These are phyloP conservation scores for Ladona fulva DNA, from an alignment of 1,140 invertebrate genomes.

Conservation along the genomic window DNA sequence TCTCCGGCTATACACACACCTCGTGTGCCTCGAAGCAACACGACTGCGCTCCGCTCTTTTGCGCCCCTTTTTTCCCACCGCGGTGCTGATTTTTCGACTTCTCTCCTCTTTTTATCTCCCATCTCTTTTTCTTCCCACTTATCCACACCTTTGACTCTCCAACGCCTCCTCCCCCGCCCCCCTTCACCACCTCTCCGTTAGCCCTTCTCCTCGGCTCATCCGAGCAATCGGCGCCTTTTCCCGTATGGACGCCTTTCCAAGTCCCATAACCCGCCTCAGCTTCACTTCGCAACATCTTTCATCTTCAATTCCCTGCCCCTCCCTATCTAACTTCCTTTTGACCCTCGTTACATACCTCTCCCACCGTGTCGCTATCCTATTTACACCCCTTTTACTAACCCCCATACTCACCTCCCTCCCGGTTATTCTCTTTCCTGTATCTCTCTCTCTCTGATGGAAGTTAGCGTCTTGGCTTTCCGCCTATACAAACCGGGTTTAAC, in stretches of 20 bases:
- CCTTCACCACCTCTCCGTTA: background rate
- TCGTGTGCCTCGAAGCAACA: background rate
- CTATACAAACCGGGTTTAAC: background rate
- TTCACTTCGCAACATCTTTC: background rate
- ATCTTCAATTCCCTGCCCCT: background rate
- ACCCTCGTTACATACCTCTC: background rate
- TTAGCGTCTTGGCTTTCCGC: background rate
- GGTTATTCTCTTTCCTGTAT: too few species aligned
- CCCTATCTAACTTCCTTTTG: background rate
- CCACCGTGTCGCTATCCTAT: background rate
- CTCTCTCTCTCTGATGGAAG: background rate
- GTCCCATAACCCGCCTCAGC: background rate
- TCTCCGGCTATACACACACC: background rate
- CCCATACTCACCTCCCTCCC: background rate
- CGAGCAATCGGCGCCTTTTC: background rate
- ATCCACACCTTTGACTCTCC: constrained; percentile 7
- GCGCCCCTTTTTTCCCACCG: background rate
- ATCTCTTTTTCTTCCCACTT: background rate
- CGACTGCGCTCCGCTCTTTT: background rate
- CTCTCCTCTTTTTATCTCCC: background rate
- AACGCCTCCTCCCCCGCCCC: background rate
- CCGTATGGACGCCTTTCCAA: too few species aligned
- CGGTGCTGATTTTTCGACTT: background rate
- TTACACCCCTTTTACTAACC: background rate
- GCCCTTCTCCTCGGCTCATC: background rate